phyloP scores from a whole-genome alignment of 2,797 vertebrate genomes.

The Limosa lapponica region DNA sequence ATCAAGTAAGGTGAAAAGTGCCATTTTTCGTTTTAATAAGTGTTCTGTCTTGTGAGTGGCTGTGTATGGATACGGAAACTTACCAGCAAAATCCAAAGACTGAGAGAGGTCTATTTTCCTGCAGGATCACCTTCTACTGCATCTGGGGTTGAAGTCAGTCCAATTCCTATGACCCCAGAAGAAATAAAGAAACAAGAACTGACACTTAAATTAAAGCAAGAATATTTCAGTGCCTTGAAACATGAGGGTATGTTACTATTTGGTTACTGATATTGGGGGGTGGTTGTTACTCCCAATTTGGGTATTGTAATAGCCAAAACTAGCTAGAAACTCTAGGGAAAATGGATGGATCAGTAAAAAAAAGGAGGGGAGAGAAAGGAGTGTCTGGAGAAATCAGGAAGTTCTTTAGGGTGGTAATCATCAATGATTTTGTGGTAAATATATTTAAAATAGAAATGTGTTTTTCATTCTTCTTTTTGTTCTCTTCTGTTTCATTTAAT shows the following conservation, averaged over 20 bases:
- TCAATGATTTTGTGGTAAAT: neutral
- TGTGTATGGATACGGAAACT: neutral
- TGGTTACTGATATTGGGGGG: neutral
- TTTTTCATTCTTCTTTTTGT: neutral
- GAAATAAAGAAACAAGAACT: conserved; percentile 71
- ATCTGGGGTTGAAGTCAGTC: conserved; percentile 21
- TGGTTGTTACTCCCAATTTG: neutral
- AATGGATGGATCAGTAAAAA: neutral
- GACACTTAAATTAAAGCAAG: conserved; percentile 80
- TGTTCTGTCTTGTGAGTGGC: neutral
- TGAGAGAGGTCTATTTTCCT: neutral
- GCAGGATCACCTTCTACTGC: conserved; percentile 62
- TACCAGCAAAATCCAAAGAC: neutral
- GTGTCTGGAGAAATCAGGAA: neutral
- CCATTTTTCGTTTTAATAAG: neutral
- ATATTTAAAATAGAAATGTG: neutral
- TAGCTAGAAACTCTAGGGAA: neutral
- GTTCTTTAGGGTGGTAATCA: neutral
- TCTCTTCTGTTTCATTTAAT: neutral
- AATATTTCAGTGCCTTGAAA: conserved; percentile 81
- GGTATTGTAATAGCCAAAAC: neutral
- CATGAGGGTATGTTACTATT: conserved; percentile 81
- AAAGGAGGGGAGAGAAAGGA: neutral
- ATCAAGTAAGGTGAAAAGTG: neutral
- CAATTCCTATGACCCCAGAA: conserved; percentile 45